These are phyloP conservation scores for Esperia sulphurella DNA, from an alignment of 2,888 invertebrate species.

Conservation along the genomic window DNA sequence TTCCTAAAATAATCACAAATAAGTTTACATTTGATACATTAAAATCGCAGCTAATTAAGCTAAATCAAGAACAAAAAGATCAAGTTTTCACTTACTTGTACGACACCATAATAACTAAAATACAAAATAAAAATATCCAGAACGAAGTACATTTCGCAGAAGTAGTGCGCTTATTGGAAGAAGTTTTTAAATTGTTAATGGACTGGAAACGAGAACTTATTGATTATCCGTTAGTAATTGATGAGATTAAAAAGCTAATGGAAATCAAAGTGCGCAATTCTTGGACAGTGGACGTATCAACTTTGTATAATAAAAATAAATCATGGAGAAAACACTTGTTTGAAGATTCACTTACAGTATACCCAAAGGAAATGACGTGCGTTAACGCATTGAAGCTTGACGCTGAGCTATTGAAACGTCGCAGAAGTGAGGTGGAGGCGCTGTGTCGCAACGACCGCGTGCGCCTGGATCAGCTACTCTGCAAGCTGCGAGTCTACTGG, in stretches of 20 bases:
- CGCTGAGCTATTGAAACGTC: constrained; percentile 36
- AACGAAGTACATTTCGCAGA: constrained; percentile 26
- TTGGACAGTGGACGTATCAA: constrained; percentile 31
- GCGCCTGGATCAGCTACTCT: constrained; percentile 30
- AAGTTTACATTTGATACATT: constrained; percentile 36
- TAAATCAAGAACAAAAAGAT: constrained; percentile 33
- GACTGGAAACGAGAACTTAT: constrained; percentile 45
- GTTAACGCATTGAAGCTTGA: constrained; percentile 58
- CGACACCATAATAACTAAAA: constrained; percentile 23
- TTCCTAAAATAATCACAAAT: constrained; percentile 40
- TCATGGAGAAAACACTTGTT: constrained; percentile 52
- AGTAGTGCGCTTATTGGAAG: constrained; percentile 18
- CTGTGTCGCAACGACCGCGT: constrained; percentile 32
- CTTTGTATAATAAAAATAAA: constrained; percentile 50
- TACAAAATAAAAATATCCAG: constrained; percentile 22
- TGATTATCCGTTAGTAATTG: constrained; percentile 36
- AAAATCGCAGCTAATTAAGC: constrained; percentile 24
- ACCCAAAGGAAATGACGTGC: constrained; percentile 38
- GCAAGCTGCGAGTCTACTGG: constrained; percentile 54
- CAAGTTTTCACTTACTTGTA: constrained; percentile 46
- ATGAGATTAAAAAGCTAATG: constrained; percentile 39
- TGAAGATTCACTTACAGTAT: constrained; percentile 45
- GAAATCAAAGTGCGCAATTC: constrained; percentile 33
- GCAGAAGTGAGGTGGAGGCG: constrained; percentile 28
- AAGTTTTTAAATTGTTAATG: constrained; percentile 31